phyloP scores from a whole-genome alignment of 2,888 invertebrate genomes.

The Pristionchus mayeri region DNA sequence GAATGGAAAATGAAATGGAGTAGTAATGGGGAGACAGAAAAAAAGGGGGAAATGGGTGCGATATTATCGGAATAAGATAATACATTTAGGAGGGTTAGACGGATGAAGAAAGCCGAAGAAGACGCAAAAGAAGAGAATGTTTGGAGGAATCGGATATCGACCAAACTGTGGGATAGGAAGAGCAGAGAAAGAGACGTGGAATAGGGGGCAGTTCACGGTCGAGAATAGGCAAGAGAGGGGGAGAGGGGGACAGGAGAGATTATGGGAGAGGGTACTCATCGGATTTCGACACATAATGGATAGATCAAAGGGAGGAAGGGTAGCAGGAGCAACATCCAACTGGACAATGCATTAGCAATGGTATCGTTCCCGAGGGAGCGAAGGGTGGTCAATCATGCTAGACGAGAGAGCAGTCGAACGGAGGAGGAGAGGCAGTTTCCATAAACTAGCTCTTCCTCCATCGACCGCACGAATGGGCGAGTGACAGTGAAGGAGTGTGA shows the following conservation, averaged over 20 bases:
- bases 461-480: neutral
- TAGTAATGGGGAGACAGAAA: neutral
- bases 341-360: constrained; percentile 28
- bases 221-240: neutral
- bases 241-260: constrained; percentile 1
- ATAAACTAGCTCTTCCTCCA: constrained; percentile 21
- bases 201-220: constrained; percentile 25
- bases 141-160: constrained; percentile 7
- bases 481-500: neutral
- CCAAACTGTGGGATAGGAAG: neutral
- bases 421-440: constrained; percentile 19
- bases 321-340: neutral
- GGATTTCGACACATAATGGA: constrained; percentile 42
- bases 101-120: constrained; percentile 4
- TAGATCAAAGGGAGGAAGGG: neutral
- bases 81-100: too few species aligned
- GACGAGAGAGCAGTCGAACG: neutral
- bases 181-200: constrained; percentile 15
- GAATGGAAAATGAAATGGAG: neutral
- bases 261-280: constrained; percentile 29
- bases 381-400: neutral
- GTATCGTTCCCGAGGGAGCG: neutral
- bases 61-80: neutral
- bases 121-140: neutral
- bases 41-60: neutral